Percentiles rank a stretch among this genome's conserved stretches.
Evolutionary conservation across 1,140 invertebrate genomes (phyloP).

Genomic region (Orius laevigatus): DNA sequence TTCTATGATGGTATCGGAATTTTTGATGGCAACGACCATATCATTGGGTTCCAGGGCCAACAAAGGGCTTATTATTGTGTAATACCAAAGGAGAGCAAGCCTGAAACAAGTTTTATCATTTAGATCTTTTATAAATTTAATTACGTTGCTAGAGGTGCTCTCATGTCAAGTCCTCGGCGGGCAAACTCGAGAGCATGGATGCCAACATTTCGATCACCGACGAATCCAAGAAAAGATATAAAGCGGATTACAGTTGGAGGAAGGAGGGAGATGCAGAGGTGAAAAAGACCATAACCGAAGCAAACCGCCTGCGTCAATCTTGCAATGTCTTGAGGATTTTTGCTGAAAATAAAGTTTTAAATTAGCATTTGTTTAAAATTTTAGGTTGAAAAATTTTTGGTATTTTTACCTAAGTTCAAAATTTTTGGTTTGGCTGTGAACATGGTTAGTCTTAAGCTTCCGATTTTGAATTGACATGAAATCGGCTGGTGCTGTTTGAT

Average conservation of each 20-base stretch:
- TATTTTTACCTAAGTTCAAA: no score
- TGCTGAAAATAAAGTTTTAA: slow-evolving; percentile 20
- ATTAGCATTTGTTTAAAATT: no score
- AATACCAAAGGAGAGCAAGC: slow-evolving; percentile 53
- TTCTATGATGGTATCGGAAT: slow-evolving; percentile 39
- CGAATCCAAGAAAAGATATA: slow-evolving; percentile 54
- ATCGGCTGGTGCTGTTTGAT: slow-evolving; percentile 55
- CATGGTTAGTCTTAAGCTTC: slow-evolving; percentile 44
- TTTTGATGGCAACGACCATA: slow-evolving; percentile 38
- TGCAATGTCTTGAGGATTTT: slow-evolving; percentile 33
- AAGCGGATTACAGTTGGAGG: slow-evolving; percentile 48
- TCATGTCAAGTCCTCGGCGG: slow-evolving; percentile 47
- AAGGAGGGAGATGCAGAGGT: slow-evolving; percentile 49
- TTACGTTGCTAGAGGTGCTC: slow-evolving; percentile 51
- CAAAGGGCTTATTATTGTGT: slow-evolving; percentile 54
- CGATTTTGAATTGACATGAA: slow-evolving; percentile 50
- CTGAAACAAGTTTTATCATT: slow-evolving; percentile 26
- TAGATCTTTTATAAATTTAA: slow-evolving; percentile 15
- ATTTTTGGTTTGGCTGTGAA: slow-evolving; percentile 38
- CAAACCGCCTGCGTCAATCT: slow-evolving; percentile 50
- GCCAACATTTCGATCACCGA: slow-evolving; percentile 43
- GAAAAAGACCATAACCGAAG: slow-evolving; percentile 58
- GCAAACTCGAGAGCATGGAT: slow-evolving; percentile 45
- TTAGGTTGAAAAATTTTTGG: no score
- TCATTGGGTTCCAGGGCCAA: slow-evolving; percentile 48